Evolutionary conservation across 1,140 invertebrate genomes (phyloP).

Genomic region (Chlorops oryzae): DNA sequence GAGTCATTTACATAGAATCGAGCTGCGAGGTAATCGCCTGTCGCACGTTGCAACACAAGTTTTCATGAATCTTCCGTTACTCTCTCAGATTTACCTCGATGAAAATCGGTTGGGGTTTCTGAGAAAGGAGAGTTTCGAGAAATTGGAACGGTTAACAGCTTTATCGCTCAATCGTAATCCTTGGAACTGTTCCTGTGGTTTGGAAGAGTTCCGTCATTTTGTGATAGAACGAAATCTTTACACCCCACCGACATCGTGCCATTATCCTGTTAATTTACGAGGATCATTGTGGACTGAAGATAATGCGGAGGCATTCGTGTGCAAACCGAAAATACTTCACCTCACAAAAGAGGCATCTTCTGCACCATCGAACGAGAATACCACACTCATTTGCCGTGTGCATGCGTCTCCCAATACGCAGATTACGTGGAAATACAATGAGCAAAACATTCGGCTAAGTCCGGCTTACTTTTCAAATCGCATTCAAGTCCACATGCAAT

Average conservation of each 20-base stretch:
- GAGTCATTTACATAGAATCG: conserved; percentile 65
- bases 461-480: no score
- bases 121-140: conserved; percentile 53
- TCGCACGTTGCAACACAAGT: conserved; percentile 59
- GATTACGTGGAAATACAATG: conserved; percentile 66
- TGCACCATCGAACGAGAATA: conserved; percentile 57
- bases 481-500: conserved; percentile 25
- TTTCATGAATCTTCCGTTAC: conserved; percentile 61
- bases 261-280: conserved; percentile 58
- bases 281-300: conserved; percentile 66
- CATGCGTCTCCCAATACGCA: conserved; percentile 67
- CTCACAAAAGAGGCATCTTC: conserved; percentile 52
- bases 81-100: conserved; percentile 63
- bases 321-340: conserved; percentile 64
- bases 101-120: conserved; percentile 66
- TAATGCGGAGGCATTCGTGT: conserved; percentile 69
- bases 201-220: conserved; percentile 72
- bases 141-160: conserved; percentile 59
- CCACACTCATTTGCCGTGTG: conserved; percentile 70
- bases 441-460: conserved; percentile 27
- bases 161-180: conserved; percentile 73
- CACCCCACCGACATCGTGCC: conserved; percentile 62
- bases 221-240: conserved; percentile 59
- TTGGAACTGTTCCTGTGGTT: conserved; percentile 80
- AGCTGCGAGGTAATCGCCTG: conserved; percentile 66